phyloP scores from a whole-genome alignment of 2,113 vertebrate species.

The Theristicus caerulescens region DNA sequence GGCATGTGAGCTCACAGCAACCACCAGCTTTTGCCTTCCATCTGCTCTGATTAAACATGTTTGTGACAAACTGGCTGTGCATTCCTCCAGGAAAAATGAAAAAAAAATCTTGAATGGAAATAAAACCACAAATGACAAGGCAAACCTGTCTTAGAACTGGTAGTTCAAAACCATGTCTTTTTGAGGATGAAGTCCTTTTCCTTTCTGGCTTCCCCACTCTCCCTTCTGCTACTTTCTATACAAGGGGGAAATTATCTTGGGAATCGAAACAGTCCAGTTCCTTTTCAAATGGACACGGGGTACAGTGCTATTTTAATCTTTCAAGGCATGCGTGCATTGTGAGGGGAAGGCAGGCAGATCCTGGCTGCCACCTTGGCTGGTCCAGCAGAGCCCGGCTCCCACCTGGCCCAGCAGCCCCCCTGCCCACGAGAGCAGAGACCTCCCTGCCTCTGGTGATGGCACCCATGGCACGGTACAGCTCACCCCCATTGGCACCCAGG shows the following conservation, averaged over 20 bases:
- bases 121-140: neutral
- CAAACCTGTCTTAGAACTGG: neutral
- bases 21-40: slow-evolving; percentile 14
- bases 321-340: rapidly evolving
- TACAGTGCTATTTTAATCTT: neutral
- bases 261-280: neutral
- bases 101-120: neutral
- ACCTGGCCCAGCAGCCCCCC: neutral
- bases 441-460: neutral
- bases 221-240: neutral
- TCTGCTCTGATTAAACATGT: slow-evolving; percentile 13
- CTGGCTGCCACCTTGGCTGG: neutral
- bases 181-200: neutral
- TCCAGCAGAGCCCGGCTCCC: neutral
- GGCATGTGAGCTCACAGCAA: neutral
- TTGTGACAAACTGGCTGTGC: neutral
- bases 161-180: neutral
- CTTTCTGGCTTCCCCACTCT: neutral
- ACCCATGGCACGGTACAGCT: neutral
- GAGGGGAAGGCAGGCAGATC: neutral
- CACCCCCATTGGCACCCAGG: rapidly evolving
- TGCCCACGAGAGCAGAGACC: neutral
- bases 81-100: neutral
- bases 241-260: neutral
- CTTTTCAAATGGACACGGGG: neutral